Evolutionary conservation across 2,113 vertebrate genomes (phyloP).

Genomic region (Opisthocomus hoazin): DNA sequence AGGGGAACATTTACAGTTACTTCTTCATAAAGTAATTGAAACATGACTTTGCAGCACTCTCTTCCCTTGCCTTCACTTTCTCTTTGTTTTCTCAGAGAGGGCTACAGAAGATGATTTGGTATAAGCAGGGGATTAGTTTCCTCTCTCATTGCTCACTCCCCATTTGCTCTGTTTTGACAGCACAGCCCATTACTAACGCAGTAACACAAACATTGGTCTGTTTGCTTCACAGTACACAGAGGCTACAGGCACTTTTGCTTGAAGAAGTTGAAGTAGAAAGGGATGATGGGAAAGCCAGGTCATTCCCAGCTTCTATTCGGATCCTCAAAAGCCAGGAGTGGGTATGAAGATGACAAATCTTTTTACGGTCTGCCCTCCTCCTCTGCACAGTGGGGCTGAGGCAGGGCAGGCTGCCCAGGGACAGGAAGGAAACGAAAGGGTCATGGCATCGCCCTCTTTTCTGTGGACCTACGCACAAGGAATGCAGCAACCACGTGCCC

Average conservation of each 20-base stretch:
- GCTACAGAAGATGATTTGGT: neutral
- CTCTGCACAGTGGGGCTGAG: neutral
- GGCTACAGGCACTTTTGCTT: neutral
- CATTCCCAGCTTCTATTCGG: neutral
- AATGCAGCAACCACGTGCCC: neutral
- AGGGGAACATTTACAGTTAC: neutral
- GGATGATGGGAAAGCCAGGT: neutral
- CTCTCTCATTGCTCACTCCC: neutral
- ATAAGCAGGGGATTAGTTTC: constrained; percentile 31
- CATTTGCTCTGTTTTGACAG: constrained; percentile 21
- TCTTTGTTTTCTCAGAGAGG: neutral
- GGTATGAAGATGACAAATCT: fast-evolving
- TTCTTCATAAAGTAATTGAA: constrained; percentile 25
- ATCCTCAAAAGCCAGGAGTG: neutral
- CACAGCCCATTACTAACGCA: neutral
- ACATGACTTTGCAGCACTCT: neutral
- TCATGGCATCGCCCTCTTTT: neutral
- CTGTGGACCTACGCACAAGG: fast-evolving
- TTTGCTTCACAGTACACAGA: neutral
- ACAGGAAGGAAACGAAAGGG: neutral
- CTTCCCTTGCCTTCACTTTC: neutral
- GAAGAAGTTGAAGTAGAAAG: neutral
- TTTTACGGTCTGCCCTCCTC: neutral
- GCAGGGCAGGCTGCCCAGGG: neutral
- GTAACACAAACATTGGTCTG: neutral